Percentiles rank a stretch among this genome's conserved stretches.
Evolutionary conservation across 2,113 vertebrate genomes (phyloP).

Genomic region (Motacilla tschutschensis): DNA sequence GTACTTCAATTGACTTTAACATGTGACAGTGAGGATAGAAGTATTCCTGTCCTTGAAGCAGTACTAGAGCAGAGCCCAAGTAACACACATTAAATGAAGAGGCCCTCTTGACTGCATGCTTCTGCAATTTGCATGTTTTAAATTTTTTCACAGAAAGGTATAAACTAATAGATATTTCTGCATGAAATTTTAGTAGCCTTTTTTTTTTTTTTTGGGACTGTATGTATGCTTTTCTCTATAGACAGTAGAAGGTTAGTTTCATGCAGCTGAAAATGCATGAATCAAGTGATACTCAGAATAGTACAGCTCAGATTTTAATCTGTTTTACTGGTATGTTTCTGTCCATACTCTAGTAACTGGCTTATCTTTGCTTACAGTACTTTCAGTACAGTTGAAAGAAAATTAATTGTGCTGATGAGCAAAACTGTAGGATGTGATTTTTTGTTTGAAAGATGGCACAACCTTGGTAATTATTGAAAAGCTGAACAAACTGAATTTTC

Average conservation of each 20-base stretch:
- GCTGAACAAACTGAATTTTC: background rate
- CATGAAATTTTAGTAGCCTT: background rate
- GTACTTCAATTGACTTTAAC: background rate
- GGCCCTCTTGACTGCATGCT: background rate
- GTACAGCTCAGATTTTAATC: background rate
- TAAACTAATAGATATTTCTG: background rate
- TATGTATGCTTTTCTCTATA: background rate
- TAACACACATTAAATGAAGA: background rate
- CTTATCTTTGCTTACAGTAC: background rate
- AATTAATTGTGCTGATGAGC: background rate
- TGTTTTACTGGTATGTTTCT: background rate
- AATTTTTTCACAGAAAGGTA: background rate
- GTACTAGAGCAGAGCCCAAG: background rate
- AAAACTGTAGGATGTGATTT: background rate
- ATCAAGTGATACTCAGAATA: background rate
- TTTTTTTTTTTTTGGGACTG: background rate
- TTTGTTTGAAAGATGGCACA: background rate
- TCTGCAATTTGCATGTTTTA: background rate
- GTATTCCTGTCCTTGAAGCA: background rate
- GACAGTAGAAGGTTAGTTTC: background rate
- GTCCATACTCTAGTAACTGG: background rate
- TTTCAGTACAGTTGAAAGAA: background rate
- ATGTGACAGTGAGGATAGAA: background rate
- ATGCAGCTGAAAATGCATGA: background rate
- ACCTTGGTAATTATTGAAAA: background rate